A percentile compares a stretch with the other conserved stretches of the same genome.
Conservation (phyloP, 1,140 invertebrate species). For the Ceratoteleas bidentatus region DNA sequence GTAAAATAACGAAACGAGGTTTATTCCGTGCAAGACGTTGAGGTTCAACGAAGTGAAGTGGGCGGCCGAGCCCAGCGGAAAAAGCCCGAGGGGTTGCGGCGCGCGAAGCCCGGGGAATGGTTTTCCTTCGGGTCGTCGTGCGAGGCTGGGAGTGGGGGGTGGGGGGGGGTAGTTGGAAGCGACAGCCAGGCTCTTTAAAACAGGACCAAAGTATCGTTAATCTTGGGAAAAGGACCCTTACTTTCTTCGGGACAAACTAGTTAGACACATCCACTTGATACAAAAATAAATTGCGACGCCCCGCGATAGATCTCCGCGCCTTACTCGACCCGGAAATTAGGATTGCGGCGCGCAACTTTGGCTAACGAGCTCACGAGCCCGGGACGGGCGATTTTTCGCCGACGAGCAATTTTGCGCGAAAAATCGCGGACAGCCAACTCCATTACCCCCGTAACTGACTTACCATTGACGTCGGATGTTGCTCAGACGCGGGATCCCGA, state of each 20-base stretch:
- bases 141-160: slow-evolving; percentile 52
- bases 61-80: slow-evolving; percentile 12
- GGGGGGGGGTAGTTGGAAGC: slow-evolving; percentile 43
- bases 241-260: slow-evolving; percentile 79
- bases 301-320: slow-evolving; percentile 73
- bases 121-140: slow-evolving; percentile 43
- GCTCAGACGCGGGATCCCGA: slow-evolving; percentile 47
- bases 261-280: slow-evolving; percentile 79
- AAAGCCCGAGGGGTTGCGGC: slow-evolving; percentile 29
- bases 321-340: slow-evolving; percentile 70
- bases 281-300: slow-evolving; percentile 79
- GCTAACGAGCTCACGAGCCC: slow-evolving; percentile 56
- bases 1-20: slow-evolving; percentile 61
- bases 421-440: slow-evolving; percentile 13
- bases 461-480: slow-evolving; percentile 41
- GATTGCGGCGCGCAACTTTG: slow-evolving; percentile 63
- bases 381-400: slow-evolving; percentile 60
- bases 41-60: slow-evolving; percentile 35
- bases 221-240: slow-evolving; percentile 76
- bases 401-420: neutral
- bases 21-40: slow-evolving; percentile 43
- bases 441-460: slow-evolving; percentile 43
- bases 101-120: slow-evolving; percentile 47
- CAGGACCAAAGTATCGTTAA: slow-evolving; percentile 80
- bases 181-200: slow-evolving; percentile 74